Evolutionary conservation across 2,888 invertebrate genomes (phyloP).

Genomic region (Nemapogon koenigi): DNA sequence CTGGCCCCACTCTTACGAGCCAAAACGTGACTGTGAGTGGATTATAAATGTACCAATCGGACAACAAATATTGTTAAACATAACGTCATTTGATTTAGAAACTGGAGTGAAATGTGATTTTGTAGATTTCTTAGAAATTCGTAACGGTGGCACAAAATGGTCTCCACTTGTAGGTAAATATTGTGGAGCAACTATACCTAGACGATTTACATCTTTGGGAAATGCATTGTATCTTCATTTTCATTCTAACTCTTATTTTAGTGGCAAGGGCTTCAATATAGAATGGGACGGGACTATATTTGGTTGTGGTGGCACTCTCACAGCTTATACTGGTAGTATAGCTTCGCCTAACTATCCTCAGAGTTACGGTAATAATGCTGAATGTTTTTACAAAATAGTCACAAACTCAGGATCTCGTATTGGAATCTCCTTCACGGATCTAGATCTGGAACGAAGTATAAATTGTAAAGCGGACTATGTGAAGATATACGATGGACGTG

Average conservation of each 20-base stretch:
- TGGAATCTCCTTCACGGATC: constrained; percentile 69
- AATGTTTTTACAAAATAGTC: constrained; percentile 82
- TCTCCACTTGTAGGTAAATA: constrained; percentile 82
- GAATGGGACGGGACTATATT: constrained; percentile 47
- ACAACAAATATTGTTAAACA: constrained; percentile 75
- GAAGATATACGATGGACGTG: constrained; percentile 73
- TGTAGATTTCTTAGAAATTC: constrained; percentile 55
- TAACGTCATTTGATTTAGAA: constrained; percentile 66
- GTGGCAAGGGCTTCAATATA: constrained; percentile 71
- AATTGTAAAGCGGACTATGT: constrained; percentile 73
- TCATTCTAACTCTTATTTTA: constrained; percentile 71
- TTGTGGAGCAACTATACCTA: constrained; percentile 74
- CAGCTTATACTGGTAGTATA: constrained; percentile 73
- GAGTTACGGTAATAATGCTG: constrained; percentile 71
- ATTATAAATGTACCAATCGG: constrained; percentile 71
- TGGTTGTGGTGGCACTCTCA: constrained; percentile 85
- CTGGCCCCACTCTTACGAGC: constrained; percentile 77
- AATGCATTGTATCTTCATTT: constrained; percentile 80
- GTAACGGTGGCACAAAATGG: constrained; percentile 76
- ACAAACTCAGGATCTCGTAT: constrained; percentile 77
- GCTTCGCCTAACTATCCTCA: constrained; percentile 88
- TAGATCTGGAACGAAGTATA: constrained; percentile 69
- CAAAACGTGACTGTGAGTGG: constrained; percentile 81
- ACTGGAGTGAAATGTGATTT: constrained; percentile 31
- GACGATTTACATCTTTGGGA: constrained; percentile 72